Percentiles rank a stretch among this genome's conserved stretches.
phyloP scores from a whole-genome alignment of 2,888 invertebrate species.

The Plebejus anna region DNA sequence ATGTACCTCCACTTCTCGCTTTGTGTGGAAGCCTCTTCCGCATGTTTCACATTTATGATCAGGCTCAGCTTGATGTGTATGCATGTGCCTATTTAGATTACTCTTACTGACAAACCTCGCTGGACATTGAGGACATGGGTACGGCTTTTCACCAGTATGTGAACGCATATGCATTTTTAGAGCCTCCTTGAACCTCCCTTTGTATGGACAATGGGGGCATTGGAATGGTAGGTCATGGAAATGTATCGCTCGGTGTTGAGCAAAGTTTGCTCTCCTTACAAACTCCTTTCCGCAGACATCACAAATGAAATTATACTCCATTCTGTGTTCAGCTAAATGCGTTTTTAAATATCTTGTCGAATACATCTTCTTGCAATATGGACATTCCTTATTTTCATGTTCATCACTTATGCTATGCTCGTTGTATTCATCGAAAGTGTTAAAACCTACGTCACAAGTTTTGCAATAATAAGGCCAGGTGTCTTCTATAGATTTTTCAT shows the following conservation, averaged over 20 bases:
- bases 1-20: constrained; percentile 58
- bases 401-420: constrained; percentile 56
- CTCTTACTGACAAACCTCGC: constrained; percentile 63
- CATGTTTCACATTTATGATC: constrained; percentile 64
- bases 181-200: constrained; percentile 61
- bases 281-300: constrained; percentile 70
- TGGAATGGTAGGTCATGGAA: constrained; percentile 60
- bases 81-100: constrained; percentile 63
- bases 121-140: constrained; percentile 63
- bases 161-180: constrained; percentile 69
- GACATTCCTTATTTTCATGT: constrained; percentile 55
- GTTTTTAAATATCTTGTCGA: constrained; percentile 54
- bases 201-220: constrained; percentile 65
- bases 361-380: constrained; percentile 62
- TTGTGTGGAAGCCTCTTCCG: constrained; percentile 59
- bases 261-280: constrained; percentile 52
- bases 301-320: constrained; percentile 53
- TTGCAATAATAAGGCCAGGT: constrained; percentile 46
- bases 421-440: constrained; percentile 39
- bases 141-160: constrained; percentile 69
- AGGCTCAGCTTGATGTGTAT: constrained; percentile 55
- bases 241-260: constrained; percentile 62
- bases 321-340: constrained; percentile 55
- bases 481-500: constrained; percentile 37
- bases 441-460: constrained; percentile 54